Base-by-base conservation (phyloP, 1,140 invertebrate species). In the Drosophila jambulina region DNA sequence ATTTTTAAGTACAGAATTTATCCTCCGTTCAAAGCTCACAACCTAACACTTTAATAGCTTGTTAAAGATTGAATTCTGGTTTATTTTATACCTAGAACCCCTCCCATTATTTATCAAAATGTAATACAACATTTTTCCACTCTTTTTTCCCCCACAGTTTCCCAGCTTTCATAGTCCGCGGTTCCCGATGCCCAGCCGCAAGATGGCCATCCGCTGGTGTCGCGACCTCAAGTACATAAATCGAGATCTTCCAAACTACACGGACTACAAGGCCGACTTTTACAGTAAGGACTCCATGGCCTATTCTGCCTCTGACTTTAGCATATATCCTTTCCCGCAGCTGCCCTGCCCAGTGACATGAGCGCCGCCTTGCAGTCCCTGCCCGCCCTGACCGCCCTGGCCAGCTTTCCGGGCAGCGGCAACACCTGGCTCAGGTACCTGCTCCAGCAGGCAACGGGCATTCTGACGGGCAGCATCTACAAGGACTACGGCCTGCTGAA, bases 351-450 rank as follows among this genome's bases (percentile, higher is more conserved):
- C 59, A 91, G 79, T 58, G 84, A 87, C 46, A 40, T 65, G 1
- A 85, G 79, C 13, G 82, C 76, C 45, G 65, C 63, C 17, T 23
- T 81, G 48, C 84, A 80, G 34, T 65, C 85, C 21, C 51, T 80
- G 36, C 85, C 88, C 27, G 68, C 83, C 34, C 19, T 92, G 42
- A 92, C 95, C 0, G 96, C 96, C 3, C 91, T 97, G 27, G 96
- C 95, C 2, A 96, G 96, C 4, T 96, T 96, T 87, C 96, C 96
- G 12, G 96, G 96, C 7, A 96, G 96, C 81, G 96, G 96, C 0
- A 97, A 97, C 82, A 97, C 96, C 7, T 97, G 96, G 96, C 91
- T 97, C 3, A 91, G 96, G 27, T 97, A 97, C 88, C 92, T 97
- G 19, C 85, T 97, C 38, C 96, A 97, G 90, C 96, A 97, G 93